These are phyloP conservation scores for Xestia c-nigrum DNA, from an alignment of 2,888 invertebrate species.

Conservation along the genomic window DNA sequence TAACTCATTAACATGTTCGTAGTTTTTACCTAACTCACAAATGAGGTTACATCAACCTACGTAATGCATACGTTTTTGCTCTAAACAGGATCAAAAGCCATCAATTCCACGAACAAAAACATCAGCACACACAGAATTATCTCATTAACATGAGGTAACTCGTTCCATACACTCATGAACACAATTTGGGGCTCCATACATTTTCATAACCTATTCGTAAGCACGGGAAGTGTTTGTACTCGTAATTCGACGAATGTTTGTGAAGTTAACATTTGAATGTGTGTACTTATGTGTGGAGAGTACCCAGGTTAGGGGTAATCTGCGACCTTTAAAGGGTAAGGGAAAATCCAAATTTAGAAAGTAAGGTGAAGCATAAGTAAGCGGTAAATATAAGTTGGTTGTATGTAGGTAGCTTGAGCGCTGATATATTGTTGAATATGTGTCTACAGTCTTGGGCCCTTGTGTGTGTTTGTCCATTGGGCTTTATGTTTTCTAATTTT, in stretches of 20 bases:
- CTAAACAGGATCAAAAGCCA: conserved; percentile 24
- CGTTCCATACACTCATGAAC: conserved; percentile 12
- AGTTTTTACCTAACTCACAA: conserved; percentile 15
- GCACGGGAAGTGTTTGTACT: conserved; percentile 19
- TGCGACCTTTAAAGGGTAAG: conserved; percentile 18
- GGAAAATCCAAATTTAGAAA: conserved; percentile 18
- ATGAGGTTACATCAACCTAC: conserved; percentile 23
- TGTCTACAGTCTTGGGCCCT: neutral
- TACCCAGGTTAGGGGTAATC: conserved; percentile 8
- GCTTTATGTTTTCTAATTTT: neutral
- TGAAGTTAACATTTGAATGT: conserved; percentile 41
- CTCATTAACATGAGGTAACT: conserved; percentile 36
- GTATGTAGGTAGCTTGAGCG: neutral
- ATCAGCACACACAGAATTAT: conserved; percentile 7
- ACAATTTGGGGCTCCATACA: conserved; percentile 19
- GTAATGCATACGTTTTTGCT: conserved; percentile 3
- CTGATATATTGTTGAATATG: neutral
- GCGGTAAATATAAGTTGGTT: neutral
- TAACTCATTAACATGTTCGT: neutral
- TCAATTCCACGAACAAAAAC: conserved; percentile 12
- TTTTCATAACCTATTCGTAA: conserved; percentile 21
- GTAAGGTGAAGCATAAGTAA: neutral
- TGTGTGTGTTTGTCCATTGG: neutral
- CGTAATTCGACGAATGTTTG: conserved; percentile 39
- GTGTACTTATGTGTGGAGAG: conserved; percentile 12